Conservation (phyloP, 2,797 vertebrate species). For the Myiotriccus ornatus region DNA sequence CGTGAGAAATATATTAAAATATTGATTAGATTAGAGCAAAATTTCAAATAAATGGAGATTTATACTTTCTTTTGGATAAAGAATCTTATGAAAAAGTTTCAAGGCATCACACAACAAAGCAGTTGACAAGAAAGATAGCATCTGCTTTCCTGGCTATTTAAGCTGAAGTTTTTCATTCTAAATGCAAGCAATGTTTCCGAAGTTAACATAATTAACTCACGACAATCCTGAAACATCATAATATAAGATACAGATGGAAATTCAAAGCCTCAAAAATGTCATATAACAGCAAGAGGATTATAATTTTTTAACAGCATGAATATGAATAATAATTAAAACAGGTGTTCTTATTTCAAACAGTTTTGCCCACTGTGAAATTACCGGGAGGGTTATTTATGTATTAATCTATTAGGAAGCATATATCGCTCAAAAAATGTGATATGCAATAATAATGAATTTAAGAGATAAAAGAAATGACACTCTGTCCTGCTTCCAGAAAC, state of each 20-base stretch:
- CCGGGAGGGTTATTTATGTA: conserved; percentile 72
- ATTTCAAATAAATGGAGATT: conserved; percentile 78
- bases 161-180: conserved; percentile 82
- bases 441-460: conserved; percentile 57
- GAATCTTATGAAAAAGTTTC: conserved; percentile 76
- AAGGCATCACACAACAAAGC: conserved; percentile 77
- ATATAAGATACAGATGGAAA: conserved; percentile 82
- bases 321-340: conserved; percentile 80
- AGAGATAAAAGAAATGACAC: conserved; percentile 72
- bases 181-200: conserved; percentile 79
- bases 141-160: conserved; percentile 80
- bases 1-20: conserved; percentile 71
- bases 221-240: conserved; percentile 78
- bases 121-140: conserved; percentile 81
- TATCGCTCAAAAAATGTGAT: conserved; percentile 43
- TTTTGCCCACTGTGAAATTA: conserved; percentile 70
- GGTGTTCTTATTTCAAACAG: conserved; percentile 78
- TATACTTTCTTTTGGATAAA: conserved; percentile 72
- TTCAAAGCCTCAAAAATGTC: conserved; percentile 80
- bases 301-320: conserved; percentile 71
- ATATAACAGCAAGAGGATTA: conserved; percentile 75
- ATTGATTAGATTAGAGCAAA: conserved; percentile 67
- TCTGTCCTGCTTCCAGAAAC: conserved; percentile 81
- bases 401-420: conserved; percentile 70
- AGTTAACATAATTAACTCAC: conserved; percentile 84